phyloP scores from a whole-genome alignment of 2,797 vertebrate genomes.

The Nasua narica region DNA sequence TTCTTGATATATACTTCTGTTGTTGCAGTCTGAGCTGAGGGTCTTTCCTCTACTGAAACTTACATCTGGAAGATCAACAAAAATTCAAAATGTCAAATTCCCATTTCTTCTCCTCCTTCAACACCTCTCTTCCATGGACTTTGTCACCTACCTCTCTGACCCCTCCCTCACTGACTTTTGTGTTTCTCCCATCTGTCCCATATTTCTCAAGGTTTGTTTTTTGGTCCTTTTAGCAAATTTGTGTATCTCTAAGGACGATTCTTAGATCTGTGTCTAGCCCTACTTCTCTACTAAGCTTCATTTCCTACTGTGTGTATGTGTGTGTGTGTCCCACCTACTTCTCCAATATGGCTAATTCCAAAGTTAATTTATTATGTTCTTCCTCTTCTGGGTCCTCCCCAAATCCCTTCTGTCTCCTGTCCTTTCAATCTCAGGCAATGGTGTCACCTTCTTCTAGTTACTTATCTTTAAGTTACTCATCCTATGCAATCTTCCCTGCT shows the following conservation, averaged over 20 bases:
- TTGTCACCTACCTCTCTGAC: not conserved
- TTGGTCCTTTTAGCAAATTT: not conserved
- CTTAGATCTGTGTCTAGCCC: not conserved
- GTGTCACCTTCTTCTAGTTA: not conserved
- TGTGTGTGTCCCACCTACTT: not conserved
- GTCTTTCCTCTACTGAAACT: not conserved
- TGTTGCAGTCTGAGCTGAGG: not conserved
- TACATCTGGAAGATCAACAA: not conserved
- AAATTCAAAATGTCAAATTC: not conserved
- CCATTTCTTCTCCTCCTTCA: not conserved
- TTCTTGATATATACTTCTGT: not conserved
- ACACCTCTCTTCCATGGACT: not conserved
- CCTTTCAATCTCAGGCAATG: not conserved
- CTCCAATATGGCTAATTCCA: not conserved
- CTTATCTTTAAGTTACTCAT: not conserved
- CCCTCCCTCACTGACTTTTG: too few relatives aligned
- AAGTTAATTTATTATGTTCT: slow-evolving; percentile 9
- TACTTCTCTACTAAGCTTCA: not conserved
- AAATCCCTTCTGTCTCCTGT: not conserved
- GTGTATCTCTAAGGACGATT: not conserved
- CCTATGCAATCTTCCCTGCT: not conserved
- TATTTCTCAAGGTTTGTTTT: not conserved
- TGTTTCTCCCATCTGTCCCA: not conserved
- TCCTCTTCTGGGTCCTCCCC: not conserved
- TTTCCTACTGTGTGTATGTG: not conserved